Conservation (phyloP, 2,113 vertebrate genomes). For the Cichladusa arquata region DNA sequence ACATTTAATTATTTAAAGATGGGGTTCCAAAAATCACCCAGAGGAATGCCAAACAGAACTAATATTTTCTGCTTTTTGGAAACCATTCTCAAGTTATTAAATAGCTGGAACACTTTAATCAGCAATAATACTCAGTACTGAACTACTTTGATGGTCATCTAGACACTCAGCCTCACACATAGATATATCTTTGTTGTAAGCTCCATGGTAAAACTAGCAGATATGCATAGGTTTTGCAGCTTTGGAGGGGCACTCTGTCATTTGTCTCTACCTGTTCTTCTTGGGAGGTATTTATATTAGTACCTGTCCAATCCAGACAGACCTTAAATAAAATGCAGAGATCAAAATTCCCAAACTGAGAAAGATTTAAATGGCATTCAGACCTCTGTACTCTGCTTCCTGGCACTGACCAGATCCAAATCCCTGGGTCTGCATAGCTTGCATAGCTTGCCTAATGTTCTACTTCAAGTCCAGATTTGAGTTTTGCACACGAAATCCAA, state of each 20-base stretch:
- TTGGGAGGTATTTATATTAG: neutral
- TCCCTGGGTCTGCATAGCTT: too few species aligned
- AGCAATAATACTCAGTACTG: neutral
- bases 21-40: neutral
- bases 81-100: neutral
- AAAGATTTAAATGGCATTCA: neutral
- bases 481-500: neutral
- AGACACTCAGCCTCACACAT: neutral
- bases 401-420: neutral
- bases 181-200: neutral
- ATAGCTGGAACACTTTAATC: neutral
- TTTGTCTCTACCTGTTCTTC: neutral
- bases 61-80: neutral
- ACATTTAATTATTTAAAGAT: neutral
- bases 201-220: neutral
- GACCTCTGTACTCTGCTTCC: neutral
- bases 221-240: neutral
- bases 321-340: neutral
- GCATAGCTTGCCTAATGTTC: neutral
- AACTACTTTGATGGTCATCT: neutral
- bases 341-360: neutral
- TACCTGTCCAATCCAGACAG: neutral
- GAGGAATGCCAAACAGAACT: neutral
- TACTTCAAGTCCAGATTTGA: neutral
- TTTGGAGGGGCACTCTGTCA: neutral